Percentiles rank a stretch among this genome's conserved stretches.
Evolutionary conservation across 2,113 vertebrate genomes (phyloP).

Genomic region (Leucosticte australis): DNA sequence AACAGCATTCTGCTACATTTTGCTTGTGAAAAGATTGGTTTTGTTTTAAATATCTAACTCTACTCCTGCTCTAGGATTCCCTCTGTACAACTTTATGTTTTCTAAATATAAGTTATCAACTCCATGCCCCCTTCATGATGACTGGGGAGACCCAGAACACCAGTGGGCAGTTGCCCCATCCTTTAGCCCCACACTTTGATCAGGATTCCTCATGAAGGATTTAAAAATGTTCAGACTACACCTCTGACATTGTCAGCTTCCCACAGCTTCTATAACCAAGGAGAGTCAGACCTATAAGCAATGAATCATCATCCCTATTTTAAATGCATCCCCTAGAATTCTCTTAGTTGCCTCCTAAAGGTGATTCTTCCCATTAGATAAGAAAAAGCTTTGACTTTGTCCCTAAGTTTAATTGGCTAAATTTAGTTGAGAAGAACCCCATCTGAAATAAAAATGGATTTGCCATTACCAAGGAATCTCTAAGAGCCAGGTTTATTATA

Average conservation of each 20-base stretch:
- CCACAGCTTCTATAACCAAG: neutral
- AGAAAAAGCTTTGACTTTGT: neutral
- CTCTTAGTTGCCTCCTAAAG: neutral
- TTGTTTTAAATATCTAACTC: neutral
- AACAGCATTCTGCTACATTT: neutral
- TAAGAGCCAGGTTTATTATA: neutral
- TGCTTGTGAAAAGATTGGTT: neutral
- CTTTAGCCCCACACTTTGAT: neutral
- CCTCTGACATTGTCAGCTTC: neutral
- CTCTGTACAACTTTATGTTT: neutral
- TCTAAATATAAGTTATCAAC: neutral
- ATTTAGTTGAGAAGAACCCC: neutral
- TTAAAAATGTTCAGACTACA: neutral
- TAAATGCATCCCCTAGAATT: neutral
- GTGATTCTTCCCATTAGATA: neutral
- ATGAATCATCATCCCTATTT: neutral
- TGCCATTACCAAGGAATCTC: neutral
- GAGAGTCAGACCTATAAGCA: neutral
- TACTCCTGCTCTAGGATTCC: neutral
- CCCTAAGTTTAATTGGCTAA: neutral
- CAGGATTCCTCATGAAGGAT: neutral
- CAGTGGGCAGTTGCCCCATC: neutral
- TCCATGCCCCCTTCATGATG: neutral
- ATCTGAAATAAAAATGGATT: neutral
- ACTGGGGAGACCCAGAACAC: neutral